Evolutionary conservation across 2,113 vertebrate genomes (phyloP).

Genomic region (Neomonachus schauinslandi): DNA sequence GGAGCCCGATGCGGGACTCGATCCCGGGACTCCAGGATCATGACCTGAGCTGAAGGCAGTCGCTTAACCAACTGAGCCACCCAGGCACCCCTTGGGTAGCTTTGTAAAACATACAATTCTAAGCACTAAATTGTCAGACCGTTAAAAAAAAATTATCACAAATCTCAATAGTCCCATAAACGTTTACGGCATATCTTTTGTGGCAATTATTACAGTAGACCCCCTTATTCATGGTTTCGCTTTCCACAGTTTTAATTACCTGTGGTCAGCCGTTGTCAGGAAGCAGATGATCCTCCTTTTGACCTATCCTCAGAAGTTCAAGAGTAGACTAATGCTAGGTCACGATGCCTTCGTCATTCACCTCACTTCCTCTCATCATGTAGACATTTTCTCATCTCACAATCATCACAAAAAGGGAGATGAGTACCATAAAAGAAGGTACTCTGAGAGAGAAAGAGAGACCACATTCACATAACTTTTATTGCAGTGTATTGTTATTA

Average conservation of each 20-base stretch:
- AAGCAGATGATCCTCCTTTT: not conserved
- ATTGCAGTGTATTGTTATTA: not conserved
- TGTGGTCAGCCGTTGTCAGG: not conserved
- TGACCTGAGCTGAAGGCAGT: too few relatives aligned
- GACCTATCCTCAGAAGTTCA: not conserved
- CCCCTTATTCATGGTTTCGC: not conserved
- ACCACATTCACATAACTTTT: not conserved
- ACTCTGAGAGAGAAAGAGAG: not conserved
- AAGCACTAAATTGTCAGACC: not conserved
- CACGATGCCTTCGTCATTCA: not conserved
- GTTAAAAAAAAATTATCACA: not conserved
- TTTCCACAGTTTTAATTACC: not conserved
- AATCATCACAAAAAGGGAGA: not conserved
- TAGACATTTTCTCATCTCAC: not conserved
- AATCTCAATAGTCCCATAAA: not conserved
- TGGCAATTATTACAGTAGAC: not conserved
- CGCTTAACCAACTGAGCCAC: too few relatives aligned
- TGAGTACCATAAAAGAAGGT: not conserved
- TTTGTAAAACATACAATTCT: slow-evolving; percentile 33
- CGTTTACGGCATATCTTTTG: slow-evolving; percentile 28
- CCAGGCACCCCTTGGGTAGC: too few relatives aligned
- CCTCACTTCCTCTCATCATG: not conserved
- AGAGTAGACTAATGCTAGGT: not conserved
- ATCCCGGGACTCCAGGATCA: too few relatives aligned
- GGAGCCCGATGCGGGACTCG: too few relatives aligned